These are phyloP conservation scores for Phalloptychus januarius DNA, from an alignment of 2,797 vertebrate genomes.

Conservation along the genomic window DNA sequence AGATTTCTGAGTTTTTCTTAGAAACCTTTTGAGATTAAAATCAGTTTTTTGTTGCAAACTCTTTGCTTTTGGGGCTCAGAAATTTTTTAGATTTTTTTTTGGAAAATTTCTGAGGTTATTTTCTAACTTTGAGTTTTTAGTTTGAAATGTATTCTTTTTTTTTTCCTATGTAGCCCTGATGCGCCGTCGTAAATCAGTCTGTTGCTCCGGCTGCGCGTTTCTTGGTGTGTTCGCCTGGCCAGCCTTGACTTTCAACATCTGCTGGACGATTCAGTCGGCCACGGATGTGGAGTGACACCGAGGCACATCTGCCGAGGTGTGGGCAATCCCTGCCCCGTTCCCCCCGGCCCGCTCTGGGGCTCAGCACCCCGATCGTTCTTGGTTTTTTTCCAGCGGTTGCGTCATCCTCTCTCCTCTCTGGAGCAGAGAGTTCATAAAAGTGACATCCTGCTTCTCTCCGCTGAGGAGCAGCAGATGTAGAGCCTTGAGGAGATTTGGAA, in stretches of 20 bases:
- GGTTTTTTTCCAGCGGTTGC: conserved; percentile 59
- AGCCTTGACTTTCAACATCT: conserved; percentile 82
- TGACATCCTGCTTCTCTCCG: conserved; percentile 70
- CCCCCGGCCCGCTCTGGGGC: conserved; percentile 48
- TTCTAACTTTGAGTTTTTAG: too few species aligned
- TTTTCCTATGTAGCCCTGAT: too few species aligned
- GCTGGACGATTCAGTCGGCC: conserved; percentile 77
- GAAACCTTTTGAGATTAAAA: too few species aligned
- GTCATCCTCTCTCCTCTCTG: conserved; percentile 69
- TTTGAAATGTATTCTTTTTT: background rate
- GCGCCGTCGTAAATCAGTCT: background rate
- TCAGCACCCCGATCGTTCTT: conserved; percentile 64
- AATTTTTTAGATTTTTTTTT: too few species aligned
- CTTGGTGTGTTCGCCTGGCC: conserved; percentile 57
- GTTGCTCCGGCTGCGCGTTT: conserved; percentile 22
- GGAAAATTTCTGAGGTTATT: too few species aligned
- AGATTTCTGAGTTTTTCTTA: too few species aligned
- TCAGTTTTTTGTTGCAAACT: too few species aligned
- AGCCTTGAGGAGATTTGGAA: conserved; percentile 73
- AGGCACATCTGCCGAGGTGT: conserved; percentile 78
- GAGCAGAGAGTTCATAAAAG: conserved; percentile 69
- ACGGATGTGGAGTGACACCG: conserved; percentile 74
- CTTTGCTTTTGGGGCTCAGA: too few species aligned
- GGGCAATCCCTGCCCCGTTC: conserved; percentile 60
- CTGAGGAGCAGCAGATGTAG: conserved; percentile 74